phyloP scores from a whole-genome alignment of 1,140 invertebrate genomes.

The Piezodorus guildinii region DNA sequence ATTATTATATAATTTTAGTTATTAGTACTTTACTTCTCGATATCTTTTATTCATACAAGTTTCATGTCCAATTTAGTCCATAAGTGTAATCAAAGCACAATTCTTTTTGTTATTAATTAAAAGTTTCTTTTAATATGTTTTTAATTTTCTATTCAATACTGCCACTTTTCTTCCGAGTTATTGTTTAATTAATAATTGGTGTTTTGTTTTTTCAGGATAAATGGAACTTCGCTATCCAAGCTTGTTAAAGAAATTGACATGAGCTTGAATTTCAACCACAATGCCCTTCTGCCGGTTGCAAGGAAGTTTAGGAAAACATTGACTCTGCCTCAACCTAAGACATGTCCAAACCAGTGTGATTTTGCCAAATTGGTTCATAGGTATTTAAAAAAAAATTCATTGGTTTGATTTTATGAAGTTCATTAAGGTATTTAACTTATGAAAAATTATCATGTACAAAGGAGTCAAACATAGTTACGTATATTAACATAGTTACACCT shows the following conservation, averaged over 20 bases:
- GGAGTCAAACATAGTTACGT: too few species aligned
- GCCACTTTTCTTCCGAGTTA: neutral
- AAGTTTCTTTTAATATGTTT: neutral
- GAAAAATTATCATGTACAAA: too few species aligned
- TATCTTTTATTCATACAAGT: too few species aligned
- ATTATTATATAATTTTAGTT: too few species aligned
- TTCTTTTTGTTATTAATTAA: too few species aligned
- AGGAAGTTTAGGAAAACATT: constrained; percentile 9
- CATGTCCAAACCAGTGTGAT: constrained; percentile 18
- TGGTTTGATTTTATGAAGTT: too few species aligned
- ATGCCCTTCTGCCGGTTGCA: constrained; percentile 14
- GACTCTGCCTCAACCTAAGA: constrained; percentile 8
- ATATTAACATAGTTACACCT: too few species aligned
- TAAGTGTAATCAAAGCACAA: too few species aligned
- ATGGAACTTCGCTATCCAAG: neutral
- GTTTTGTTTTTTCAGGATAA: neutral
- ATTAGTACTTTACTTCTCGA: too few species aligned
- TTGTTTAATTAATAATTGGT: neutral
- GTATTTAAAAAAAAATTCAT: neutral
- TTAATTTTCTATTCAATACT: constrained; percentile 3
- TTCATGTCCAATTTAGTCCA: too few species aligned
- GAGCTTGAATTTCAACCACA: constrained; percentile 8
- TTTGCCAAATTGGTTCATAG: constrained; percentile 16
- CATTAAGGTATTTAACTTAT: neutral
- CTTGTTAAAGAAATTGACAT: constrained; percentile 15